A percentile compares a stretch with the other conserved stretches of the same genome.
phyloP scores from a whole-genome alignment of 1,140 invertebrate species.

The Drosophila kanapiae region DNA sequence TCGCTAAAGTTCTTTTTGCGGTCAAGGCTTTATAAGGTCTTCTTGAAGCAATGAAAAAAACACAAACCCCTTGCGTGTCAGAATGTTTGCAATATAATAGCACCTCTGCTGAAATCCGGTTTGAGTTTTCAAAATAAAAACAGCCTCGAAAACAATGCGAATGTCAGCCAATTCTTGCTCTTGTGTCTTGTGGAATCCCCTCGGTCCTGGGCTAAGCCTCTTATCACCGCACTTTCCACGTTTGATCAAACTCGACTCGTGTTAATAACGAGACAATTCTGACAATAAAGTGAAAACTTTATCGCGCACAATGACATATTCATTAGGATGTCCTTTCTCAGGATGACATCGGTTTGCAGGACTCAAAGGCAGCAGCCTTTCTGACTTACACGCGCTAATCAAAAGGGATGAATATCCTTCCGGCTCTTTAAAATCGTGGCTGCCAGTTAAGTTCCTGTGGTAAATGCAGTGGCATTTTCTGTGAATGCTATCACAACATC shows the following conservation, averaged over 20 bases:
- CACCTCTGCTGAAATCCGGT: slow-evolving; percentile 31
- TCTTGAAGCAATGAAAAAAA: background rate
- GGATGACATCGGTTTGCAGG: slow-evolving; percentile 49
- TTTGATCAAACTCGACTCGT: slow-evolving; percentile 51
- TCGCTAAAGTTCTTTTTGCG: slow-evolving; percentile 7
- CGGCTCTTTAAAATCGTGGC: slow-evolving; percentile 35
- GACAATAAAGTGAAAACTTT: slow-evolving; percentile 63
- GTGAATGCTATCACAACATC: slow-evolving; percentile 28
- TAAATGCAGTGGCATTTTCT: slow-evolving; percentile 23
- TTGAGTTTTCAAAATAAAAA: slow-evolving; percentile 30
- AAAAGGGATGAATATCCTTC: slow-evolving; percentile 52
- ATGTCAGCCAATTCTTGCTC: slow-evolving; percentile 28
- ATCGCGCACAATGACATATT: slow-evolving; percentile 58
- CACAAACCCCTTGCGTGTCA: slow-evolving; percentile 34
- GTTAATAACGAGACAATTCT: slow-evolving; percentile 60
- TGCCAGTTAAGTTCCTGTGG: slow-evolving; percentile 28
- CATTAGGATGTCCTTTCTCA: slow-evolving; percentile 61
- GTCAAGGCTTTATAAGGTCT: slow-evolving; percentile 7
- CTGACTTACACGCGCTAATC: slow-evolving; percentile 58
- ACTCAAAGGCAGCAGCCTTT: slow-evolving; percentile 6
- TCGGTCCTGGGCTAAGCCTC: slow-evolving; percentile 32
- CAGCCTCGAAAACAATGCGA: slow-evolving; percentile 40
- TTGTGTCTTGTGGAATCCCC: slow-evolving; percentile 16
- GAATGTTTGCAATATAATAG: slow-evolving; percentile 35
- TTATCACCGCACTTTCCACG: slow-evolving; percentile 47